These are phyloP conservation scores for Ameiurus melas DNA, from an alignment of 2,113 vertebrate species.

Conservation along the genomic window DNA sequence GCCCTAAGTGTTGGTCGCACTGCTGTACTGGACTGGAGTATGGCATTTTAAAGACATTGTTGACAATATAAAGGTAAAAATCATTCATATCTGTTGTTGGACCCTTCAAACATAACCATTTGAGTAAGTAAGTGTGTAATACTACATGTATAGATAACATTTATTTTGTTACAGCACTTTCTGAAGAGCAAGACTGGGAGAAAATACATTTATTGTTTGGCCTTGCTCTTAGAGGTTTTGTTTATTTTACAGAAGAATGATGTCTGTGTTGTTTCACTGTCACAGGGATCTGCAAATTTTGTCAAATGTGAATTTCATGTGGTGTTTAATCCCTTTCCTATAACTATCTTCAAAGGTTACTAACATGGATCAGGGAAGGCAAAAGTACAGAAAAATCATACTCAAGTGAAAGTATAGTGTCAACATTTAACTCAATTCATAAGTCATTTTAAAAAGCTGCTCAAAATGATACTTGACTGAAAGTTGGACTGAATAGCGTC, in stretches of 20 bases:
- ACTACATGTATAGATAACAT: not conserved
- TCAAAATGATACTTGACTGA: too few species aligned
- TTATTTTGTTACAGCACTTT: not conserved
- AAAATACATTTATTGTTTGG: not conserved
- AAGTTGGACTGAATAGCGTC: too few species aligned
- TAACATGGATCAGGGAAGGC: not conserved
- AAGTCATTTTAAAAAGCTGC: too few species aligned
- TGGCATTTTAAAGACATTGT: not conserved
- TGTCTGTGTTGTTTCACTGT: not conserved
- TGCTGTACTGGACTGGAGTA: too few species aligned
- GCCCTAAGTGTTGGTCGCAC: not conserved
- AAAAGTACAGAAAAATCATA: not conserved
- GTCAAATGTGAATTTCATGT: not conserved
- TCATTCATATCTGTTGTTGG: conserved; percentile 67
- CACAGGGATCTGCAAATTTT: not conserved
- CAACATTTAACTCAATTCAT: too few species aligned
- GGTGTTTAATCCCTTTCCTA: not conserved
- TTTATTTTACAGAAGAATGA: not conserved
- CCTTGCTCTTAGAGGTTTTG: not conserved
- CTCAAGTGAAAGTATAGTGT: too few species aligned
- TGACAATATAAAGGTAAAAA: conserved; percentile 66
- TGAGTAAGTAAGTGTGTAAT: not conserved
- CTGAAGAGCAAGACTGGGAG: not conserved
- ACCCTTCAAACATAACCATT: conserved; percentile 48
- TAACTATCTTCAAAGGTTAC: not conserved